These are phyloP conservation scores for Drosophila gunungcola DNA, from an alignment of 1,140 invertebrate species.

Conservation along the genomic window DNA sequence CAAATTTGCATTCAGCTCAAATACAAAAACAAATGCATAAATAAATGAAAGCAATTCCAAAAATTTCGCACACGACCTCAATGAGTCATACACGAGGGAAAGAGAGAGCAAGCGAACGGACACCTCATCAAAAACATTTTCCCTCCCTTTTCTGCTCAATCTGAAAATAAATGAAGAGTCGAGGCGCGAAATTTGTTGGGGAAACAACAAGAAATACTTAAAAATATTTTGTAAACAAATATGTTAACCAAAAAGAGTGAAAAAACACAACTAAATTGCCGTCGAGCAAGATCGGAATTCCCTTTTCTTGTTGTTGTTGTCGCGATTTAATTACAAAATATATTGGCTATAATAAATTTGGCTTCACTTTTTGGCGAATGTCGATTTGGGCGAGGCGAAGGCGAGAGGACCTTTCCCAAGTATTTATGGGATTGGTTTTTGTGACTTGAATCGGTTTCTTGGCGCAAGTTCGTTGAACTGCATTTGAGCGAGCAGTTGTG, in stretches of 20 bases:
- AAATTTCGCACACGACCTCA: slow-evolving; percentile 80
- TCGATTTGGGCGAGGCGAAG: slow-evolving; percentile 42
- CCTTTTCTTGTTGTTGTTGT: slow-evolving; percentile 30
- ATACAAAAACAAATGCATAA: slow-evolving; percentile 81
- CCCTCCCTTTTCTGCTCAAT: slow-evolving; percentile 8
- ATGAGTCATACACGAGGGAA: slow-evolving; percentile 62
- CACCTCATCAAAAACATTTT: slow-evolving; percentile 31
- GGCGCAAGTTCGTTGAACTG: slow-evolving; percentile 25
- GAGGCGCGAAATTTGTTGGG: slow-evolving; percentile 46
- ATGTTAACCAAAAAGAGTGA: slow-evolving; percentile 35
- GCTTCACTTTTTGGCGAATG: slow-evolving; percentile 34
- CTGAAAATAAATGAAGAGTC: slow-evolving; percentile 48
- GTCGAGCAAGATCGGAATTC: slow-evolving; percentile 35
- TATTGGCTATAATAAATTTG: slow-evolving; percentile 56
- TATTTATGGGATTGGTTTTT: slow-evolving; percentile 54
- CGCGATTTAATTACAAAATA: slow-evolving; percentile 56
- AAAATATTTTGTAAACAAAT: slow-evolving; percentile 52
- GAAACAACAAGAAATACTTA: slow-evolving; percentile 34
- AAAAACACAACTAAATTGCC: slow-evolving; percentile 36
- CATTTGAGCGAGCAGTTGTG: background rate
- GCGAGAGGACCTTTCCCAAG: slow-evolving; percentile 42
- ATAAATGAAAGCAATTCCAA: slow-evolving; percentile 81
- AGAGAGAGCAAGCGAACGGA: slow-evolving; percentile 16
- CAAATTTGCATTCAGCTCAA: slow-evolving; percentile 76
- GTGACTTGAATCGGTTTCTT: slow-evolving; percentile 16